Conservation (phyloP, 1,140 invertebrate genomes). For the Calliphora vicina region DNA sequence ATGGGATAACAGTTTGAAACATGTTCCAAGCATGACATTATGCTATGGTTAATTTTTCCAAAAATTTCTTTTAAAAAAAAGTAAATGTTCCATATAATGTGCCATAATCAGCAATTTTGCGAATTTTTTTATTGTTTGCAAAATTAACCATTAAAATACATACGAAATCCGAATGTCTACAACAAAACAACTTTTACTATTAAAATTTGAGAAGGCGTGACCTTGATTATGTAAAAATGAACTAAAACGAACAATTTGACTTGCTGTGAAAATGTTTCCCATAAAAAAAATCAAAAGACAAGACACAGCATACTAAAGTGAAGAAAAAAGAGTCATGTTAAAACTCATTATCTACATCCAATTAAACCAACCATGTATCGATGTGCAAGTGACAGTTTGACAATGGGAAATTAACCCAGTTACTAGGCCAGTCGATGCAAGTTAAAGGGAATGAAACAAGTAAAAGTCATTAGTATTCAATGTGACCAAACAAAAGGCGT, state of each 20-base stretch:
- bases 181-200: background rate
- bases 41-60: too few species aligned
- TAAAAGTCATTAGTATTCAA: conserved; percentile 35
- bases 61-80: too few species aligned
- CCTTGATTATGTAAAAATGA: conserved; percentile 12
- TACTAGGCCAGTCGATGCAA: background rate
- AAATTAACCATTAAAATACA: background rate
- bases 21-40: too few species aligned
- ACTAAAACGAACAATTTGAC: background rate
- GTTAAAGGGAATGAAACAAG: background rate
- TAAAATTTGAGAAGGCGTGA: background rate
- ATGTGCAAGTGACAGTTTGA: background rate
- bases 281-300: background rate
- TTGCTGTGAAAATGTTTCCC: background rate
- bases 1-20: too few species aligned
- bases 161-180: background rate
- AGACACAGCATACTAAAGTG: background rate
- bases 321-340: background rate
- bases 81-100: too few species aligned
- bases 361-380: background rate
- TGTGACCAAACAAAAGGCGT: conserved; percentile 31
- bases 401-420: background rate
- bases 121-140: background rate
- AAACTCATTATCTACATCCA: conserved; percentile 8
- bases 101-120: too few species aligned